Evolutionary conservation across 2,797 vertebrate genomes (phyloP).

Genomic region (Acanthiza pusilla): DNA sequence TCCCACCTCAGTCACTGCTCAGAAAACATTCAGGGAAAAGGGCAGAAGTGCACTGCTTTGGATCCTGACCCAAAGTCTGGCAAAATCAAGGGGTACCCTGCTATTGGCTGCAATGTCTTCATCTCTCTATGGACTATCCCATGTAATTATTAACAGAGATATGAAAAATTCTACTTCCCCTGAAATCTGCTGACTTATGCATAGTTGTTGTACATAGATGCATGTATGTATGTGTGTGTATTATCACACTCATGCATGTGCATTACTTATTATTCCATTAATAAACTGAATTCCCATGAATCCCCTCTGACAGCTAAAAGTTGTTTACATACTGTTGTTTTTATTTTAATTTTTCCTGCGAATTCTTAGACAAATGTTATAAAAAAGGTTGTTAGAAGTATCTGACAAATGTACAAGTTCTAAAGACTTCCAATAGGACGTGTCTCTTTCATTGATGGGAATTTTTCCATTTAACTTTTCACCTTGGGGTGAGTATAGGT

Average conservation of each 20-base stretch:
- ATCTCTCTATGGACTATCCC: not conserved
- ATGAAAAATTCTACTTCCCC: not conserved
- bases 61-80: not conserved
- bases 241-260: rapidly evolving
- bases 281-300: not conserved
- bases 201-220: not conserved
- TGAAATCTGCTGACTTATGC: not conserved
- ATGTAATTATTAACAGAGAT: not conserved
- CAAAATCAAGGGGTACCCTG: not conserved
- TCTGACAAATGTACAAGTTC: not conserved
- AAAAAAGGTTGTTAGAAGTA: not conserved
- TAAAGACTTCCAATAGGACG: not conserved
- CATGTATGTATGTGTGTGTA: not conserved
- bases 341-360: not conserved
- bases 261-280: not conserved
- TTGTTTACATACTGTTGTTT: not conserved
- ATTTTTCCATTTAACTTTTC: not conserved
- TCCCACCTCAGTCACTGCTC: not conserved
- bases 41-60: not conserved
- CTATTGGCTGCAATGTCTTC: not conserved
- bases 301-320: not conserved
- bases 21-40: not conserved
- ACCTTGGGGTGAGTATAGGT: not conserved
- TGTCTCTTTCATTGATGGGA: not conserved
- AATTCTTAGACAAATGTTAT: not conserved